Evolutionary conservation across 2,797 vertebrate species (phyloP).

Genomic region (Sebastes hubbsi): DNA sequence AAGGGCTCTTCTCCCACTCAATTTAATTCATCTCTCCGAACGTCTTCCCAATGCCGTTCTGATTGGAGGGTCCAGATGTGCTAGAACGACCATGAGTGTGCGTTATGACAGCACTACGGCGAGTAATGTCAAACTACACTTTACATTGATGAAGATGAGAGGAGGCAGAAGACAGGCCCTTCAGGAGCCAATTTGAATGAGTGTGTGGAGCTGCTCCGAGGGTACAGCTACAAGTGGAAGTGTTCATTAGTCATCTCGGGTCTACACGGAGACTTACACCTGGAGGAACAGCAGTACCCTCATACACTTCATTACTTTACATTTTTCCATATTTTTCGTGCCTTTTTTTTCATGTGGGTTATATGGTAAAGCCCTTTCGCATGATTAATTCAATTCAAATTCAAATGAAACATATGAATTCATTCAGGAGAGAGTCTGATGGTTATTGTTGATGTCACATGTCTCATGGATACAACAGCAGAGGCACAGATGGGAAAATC

Average conservation of each 20-base stretch:
- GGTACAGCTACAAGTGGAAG: conserved; percentile 11
- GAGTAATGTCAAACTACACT: conserved; percentile 7
- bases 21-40: not conserved
- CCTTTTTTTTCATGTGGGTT: not conserved
- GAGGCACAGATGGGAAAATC: not conserved
- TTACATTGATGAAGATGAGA: conserved; percentile 24
- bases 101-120: not conserved
- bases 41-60: not conserved
- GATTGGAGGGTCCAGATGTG: conserved; percentile 11
- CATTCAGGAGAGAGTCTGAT: not conserved
- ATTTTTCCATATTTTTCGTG: not conserved
- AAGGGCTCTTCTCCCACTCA: not conserved
- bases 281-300: not conserved
- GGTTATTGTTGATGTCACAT: not conserved
- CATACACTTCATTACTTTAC: not conserved
- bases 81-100: not conserved
- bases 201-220: conserved; percentile 2
- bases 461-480: not conserved
- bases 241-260: conserved; percentile 38
- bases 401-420: not conserved
- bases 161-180: conserved; percentile 2
- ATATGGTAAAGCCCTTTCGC: not conserved
- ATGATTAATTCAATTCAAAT: not conserved
- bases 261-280: not conserved
- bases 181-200: conserved; percentile 22